These are phyloP conservation scores for Zaprionus gabonicus DNA, from an alignment of 1,140 invertebrate species.

Conservation along the genomic window DNA sequence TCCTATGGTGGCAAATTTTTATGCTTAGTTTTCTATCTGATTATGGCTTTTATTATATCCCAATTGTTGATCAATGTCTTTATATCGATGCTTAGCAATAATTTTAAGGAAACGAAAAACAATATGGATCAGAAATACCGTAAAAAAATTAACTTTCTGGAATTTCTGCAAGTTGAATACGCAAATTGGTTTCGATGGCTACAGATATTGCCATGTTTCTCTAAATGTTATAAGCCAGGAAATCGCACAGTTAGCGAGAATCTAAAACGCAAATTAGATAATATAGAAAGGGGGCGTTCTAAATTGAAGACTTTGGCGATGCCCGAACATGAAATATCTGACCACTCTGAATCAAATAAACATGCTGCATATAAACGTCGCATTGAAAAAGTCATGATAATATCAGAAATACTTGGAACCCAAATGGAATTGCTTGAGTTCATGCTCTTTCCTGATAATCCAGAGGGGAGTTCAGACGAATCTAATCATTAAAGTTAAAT, in stretches of 20 bases:
- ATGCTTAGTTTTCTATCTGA: conserved; percentile 50
- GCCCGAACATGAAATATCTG: too few relatives aligned
- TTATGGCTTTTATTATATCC: conserved; percentile 52
- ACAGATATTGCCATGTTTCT: background rate
- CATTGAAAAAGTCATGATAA: conserved; percentile 13
- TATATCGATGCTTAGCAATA: conserved; percentile 53
- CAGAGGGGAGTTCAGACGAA: background rate
- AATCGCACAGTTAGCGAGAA: conserved; percentile 57
- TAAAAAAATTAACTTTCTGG: conserved; percentile 40
- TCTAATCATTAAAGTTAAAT: too few relatives aligned
- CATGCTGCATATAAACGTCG: conserved; percentile 23
- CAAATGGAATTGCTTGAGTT: conserved; percentile 54
- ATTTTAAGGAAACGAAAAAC: conserved; percentile 36
- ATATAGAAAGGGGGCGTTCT: too few relatives aligned
- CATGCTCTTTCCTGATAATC: conserved; percentile 12
- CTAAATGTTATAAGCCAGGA: conserved; percentile 3
- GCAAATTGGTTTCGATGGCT: background rate
- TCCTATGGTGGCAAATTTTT: conserved; percentile 49
- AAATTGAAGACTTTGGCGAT: too few relatives aligned
- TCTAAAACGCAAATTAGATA: conserved; percentile 6
- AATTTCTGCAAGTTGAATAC: conserved; percentile 65
- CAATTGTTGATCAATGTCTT: conserved; percentile 70
- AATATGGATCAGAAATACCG: background rate
- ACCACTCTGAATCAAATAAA: background rate
- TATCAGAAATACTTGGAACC: conserved; percentile 32